Evolutionary conservation across 1,140 invertebrate species (phyloP), one percentile per base, ranked within the genome.

Genomic region (Delia radicum): DNA sequence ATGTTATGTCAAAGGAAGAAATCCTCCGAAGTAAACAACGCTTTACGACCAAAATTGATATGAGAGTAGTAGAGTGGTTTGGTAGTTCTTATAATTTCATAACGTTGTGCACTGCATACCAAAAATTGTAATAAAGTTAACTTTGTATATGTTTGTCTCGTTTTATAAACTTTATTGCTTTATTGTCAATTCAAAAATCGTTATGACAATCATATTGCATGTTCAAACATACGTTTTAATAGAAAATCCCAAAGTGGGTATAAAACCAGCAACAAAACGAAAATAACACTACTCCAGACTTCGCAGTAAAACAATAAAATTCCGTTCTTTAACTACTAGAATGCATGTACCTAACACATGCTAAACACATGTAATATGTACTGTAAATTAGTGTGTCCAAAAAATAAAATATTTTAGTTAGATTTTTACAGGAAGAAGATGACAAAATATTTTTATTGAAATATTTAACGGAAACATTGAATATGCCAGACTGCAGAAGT

Each of bases 121-220:
- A n/a, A 3, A 55, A 55, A 2, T 55, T 55, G n/a, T 55, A 21
- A 55, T 55, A 21, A 21, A 55, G 48, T 55, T 55, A 55, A 55
- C 48, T 7, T 21, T 55, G 48, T 55, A n/a, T n/a, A n/a, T 55
- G 48, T 24, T 55, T 7, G 31, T 6, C 8, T 21, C 6, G 3
- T 55, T 48, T 55, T 55, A 42, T 15, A 42, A 42, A 42, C 37
- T 55, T 55, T 55, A 55, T 55, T 24, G 48, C 79, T 83, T 84
- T 81, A 82, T 82, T 81, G 78, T 79, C 81, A 83, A 81, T 81
- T 84, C 80, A 82, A 76, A 84, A 82, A 82, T 84, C 82, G 79
- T 84, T 84, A 84, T 80, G 82, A 82, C 81, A 81, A 82, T 80
- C 79, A 78, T 63, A 37, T 28, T 37, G n/a, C 29, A 69, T 69